phyloP scores from a whole-genome alignment of 2,797 vertebrate species.

The Pangasius larnaudii region DNA sequence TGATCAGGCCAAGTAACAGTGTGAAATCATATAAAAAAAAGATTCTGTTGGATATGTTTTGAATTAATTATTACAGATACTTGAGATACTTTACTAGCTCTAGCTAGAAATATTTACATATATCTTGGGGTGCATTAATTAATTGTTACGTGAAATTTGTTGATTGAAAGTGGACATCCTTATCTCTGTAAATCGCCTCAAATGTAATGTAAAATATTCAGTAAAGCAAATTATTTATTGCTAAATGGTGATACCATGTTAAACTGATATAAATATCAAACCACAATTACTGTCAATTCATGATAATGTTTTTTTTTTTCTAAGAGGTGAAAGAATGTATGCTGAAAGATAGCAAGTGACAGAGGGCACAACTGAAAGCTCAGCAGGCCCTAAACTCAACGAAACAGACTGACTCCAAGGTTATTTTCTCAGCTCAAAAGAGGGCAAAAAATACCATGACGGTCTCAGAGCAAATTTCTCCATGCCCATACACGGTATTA shows the following conservation, averaged over 20 bases:
- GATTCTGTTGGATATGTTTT: background rate
- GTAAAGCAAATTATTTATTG: background rate
- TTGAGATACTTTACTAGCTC: background rate
- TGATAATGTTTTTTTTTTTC: background rate
- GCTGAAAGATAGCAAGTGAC: constrained; percentile 6
- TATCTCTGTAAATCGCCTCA: background rate
- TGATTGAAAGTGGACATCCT: too few species aligned
- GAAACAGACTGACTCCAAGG: constrained; percentile 74
- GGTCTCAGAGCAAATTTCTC: constrained; percentile 69
- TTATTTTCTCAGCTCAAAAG: constrained; percentile 76
- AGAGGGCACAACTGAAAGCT: constrained; percentile 42
- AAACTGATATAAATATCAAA: background rate
- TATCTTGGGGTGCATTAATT: background rate
- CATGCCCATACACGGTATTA: constrained; percentile 80
- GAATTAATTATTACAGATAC: background rate
- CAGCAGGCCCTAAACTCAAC: constrained; percentile 70
- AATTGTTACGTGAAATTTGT: background rate
- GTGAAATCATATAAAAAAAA: background rate
- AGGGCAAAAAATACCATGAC: constrained; percentile 79
- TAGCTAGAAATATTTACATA: background rate
- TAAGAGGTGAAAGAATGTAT: constrained; percentile 39
- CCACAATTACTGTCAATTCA: background rate
- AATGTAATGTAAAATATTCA: background rate
- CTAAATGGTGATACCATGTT: background rate
- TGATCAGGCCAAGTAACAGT: background rate